Evolutionary conservation across 2,113 vertebrate species (phyloP).

Genomic region (Rousettus leschenaultii): DNA sequence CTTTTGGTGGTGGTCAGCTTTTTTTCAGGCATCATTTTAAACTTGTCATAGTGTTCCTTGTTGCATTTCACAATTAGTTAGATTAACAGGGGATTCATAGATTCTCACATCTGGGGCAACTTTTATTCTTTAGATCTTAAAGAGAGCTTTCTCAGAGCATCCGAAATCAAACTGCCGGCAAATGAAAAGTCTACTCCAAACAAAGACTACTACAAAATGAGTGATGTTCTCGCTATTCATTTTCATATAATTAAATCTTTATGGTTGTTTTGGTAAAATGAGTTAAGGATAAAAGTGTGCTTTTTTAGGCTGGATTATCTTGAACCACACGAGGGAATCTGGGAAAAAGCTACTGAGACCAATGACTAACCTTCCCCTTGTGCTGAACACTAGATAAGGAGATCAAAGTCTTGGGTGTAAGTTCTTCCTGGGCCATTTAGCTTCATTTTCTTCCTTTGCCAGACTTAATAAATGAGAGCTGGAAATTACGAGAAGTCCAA

Average conservation of each 20-base stretch:
- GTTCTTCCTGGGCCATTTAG: neutral
- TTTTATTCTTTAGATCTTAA: constrained; percentile 18
- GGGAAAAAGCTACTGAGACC: neutral
- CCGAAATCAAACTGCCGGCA: neutral
- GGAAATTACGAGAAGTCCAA: neutral
- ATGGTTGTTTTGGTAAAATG: neutral
- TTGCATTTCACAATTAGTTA: neutral
- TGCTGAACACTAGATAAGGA: neutral
- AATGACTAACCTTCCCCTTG: neutral
- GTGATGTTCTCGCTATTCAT: neutral
- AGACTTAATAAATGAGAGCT: neutral
- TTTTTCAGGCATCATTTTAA: constrained; percentile 1
- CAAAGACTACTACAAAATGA: neutral
- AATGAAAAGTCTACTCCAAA: neutral
- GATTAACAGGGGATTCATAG: neutral
- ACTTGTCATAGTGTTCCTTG: neutral
- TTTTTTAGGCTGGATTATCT: neutral
- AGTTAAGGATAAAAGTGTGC: neutral
- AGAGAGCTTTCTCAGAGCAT: neutral
- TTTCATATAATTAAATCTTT: neutral
- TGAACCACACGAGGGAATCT: neutral
- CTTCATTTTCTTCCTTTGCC: neutral
- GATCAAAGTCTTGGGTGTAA: neutral
- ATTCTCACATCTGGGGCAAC: neutral
- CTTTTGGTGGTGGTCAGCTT: neutral